Evolutionary conservation across 1,140 invertebrate species (phyloP), one percentile per base, ranked within the genome.

Genomic region (Babylonia areolata): DNA sequence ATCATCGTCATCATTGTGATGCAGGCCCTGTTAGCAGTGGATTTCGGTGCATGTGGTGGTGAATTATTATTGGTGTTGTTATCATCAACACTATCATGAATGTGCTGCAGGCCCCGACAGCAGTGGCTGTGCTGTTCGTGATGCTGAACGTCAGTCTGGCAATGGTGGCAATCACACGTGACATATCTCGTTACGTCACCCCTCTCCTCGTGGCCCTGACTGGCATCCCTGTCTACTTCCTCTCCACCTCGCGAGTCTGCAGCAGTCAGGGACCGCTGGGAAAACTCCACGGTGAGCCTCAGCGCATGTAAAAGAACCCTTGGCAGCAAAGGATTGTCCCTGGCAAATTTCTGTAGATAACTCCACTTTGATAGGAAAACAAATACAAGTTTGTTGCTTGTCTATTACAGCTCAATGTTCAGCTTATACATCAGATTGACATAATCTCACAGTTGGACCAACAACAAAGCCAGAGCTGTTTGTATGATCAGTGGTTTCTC

Each of bases 191-290:
- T 39, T 85, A 80, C 31, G n/a, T 64, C 75, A 31, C 35, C 3
- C n/a, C 75, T n/a, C 0, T 85, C 20, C 11, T 80, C 15, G 2
- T 81, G n/a, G 17, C 23, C 39, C 54, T 80, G 39, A 28, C 54
- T 2, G 77, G 78, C 35, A 35, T 85, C 28, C 84, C 84, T 58
- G 12, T 85, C 46, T 85, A 85, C 84, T 85, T 17, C 73, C 17
- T 85, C 42, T 64, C 84, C 31, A 35, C 6, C 20, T 78, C 73
- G 17, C 39, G 33, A 5, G 31, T 46, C 31, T 77, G n/a, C n/a
- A n/a, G 35, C 71, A 75, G 42, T 33, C 12, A 9, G 12, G 75
- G 75, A 3, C 75, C 77, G 23, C 28, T 79, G 17, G 51, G 17
- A 37, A 75, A 23, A 33, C 40, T 85, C 28, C 40, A 51, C 35